Base-by-base conservation (phyloP, 2,888 invertebrate genomes). In the Rhimphoctona megacephalus region DNA sequence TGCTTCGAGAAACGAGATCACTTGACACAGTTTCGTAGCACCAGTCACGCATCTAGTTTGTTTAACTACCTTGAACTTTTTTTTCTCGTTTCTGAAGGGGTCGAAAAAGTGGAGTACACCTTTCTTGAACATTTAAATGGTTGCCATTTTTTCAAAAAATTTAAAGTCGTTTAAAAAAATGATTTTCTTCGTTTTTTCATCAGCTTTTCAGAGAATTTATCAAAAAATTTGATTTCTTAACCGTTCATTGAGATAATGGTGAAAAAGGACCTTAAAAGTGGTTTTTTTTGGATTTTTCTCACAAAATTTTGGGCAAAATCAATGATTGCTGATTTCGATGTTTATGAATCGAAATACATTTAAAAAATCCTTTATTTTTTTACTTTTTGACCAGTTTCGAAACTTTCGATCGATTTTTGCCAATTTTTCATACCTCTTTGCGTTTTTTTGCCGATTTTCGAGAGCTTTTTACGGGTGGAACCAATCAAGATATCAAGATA, bases 1-100 rank as follows among this genome's bases (percentile, higher is more conserved):
- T 46, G 72, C 70, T 78, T 82, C n/a, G 22, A 22, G 22, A 52
- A 78, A 72, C 81, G 70, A 69, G 54, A 81, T 73, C 61, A 61
- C 85, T 85, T 85, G 82, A 79, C 85, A 85, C 64, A 85, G 79
- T 85, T 85, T 46, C 57, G 46, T 64, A 57, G 33, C 73, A 25
- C 73, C 52, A 69, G 49, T 73, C 25, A 73, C 39, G 46, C 66
- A 80, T 74, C 72, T 61, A 52, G 72, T 66, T 72, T 57, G 83
- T 66, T 49, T 52, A 81, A 73, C 30, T 9, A 57, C 83, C 78
- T 69, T 78, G 77, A 81, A 77, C 33, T 72, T 54, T 72, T 74
- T 77, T 72, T 72, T 39, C 77, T 46, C 22, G 64, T 78, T 49
- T 52, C 43, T 70, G 69, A 76, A 61, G 61, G n/a, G 14, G n/a